Evolutionary conservation across 1,140 invertebrate genomes (phyloP), one percentile per base, ranked within the genome.

Genomic region (Ips typographus): DNA sequence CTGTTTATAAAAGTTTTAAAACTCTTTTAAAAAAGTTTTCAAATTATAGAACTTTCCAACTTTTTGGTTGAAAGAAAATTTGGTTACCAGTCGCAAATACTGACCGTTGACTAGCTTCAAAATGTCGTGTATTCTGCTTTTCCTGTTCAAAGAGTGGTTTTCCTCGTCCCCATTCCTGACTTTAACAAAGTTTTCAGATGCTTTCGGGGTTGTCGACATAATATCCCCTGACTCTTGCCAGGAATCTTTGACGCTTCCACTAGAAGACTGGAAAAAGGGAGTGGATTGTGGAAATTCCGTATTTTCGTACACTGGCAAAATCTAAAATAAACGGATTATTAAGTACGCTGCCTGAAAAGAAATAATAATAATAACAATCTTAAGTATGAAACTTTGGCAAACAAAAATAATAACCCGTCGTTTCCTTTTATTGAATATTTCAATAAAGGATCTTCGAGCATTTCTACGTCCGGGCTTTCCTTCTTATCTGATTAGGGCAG

Each of bases 401-500:
- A 22, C 22, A 22, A 22, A 22, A 22, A 22, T 22, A 22, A 22
- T 22, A 22, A 22, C 22, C 22, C 22, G 22, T 22, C 22, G 22
- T 22, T 22, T 22, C 22, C 22, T 22, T 22, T 22, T 22, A 22
- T 22, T 22, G 22, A 22, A 22, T 22, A 22, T 22, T 22, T 22
- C 22, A 22, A 22, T 22, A 22, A 22, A 22, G 22, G 22, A 22
- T 22, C 22, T 22, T 22, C 22, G 22, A 3, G 22, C 22, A 49
- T 49, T 49, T 49, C 44, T 8, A 22, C 44, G 44, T 49, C 3
- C 7, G 44, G 22, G 22, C 22, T 58, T 58, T 40, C 40, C 44
- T 38, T n/a, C 59, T 61, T 61, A 44, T 61, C 41, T 61, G 59
- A 47, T 61, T 61, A 61, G 5, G 47, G 59, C 37, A 47, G 41